phyloP scores from a whole-genome alignment of 2,888 invertebrate genomes.

The Augiades crinisus region DNA sequence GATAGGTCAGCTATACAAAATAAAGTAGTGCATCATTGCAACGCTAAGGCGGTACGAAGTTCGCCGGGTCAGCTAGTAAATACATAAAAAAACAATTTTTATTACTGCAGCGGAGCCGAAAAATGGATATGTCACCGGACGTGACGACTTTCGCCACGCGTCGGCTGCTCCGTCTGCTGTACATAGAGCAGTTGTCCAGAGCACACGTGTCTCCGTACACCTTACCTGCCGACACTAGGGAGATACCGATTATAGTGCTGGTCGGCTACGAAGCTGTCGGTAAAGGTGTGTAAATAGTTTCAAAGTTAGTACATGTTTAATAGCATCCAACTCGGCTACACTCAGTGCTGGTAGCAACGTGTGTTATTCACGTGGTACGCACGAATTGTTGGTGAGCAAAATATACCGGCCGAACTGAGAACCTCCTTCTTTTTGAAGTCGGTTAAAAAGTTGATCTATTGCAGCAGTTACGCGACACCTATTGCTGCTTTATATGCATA shows the following conservation, averaged over 20 bases:
- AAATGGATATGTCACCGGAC: constrained; percentile 61
- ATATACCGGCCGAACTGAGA: too few relatives aligned
- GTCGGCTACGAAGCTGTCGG: constrained; percentile 68
- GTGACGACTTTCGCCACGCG: constrained; percentile 51
- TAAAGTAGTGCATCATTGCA: too few relatives aligned
- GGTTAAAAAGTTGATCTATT: too few relatives aligned
- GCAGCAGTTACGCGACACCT: too few relatives aligned
- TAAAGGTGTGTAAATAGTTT: constrained; percentile 50
- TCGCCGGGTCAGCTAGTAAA: too few relatives aligned
- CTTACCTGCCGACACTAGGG: constrained; percentile 64
- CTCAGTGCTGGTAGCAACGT: background rate
- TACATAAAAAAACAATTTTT: too few relatives aligned
- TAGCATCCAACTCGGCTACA: background rate
- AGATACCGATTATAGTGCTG: constrained; percentile 60
- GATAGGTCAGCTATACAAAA: too few relatives aligned
- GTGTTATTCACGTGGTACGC: too few relatives aligned
- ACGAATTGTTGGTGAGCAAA: too few relatives aligned
- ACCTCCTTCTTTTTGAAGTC: too few relatives aligned
- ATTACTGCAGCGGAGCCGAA: constrained; percentile 52
- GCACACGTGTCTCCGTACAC: constrained; percentile 51
- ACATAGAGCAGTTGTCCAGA: constrained; percentile 62
- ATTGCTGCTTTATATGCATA: too few relatives aligned
- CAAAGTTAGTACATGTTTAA: background rate
- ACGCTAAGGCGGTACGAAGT: too few relatives aligned
- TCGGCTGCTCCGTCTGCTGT: constrained; percentile 59